Evolutionary conservation across 2,797 vertebrate genomes (phyloP), one percentile per base, ranked within the genome.

Genomic region (Morelia viridis): DNA sequence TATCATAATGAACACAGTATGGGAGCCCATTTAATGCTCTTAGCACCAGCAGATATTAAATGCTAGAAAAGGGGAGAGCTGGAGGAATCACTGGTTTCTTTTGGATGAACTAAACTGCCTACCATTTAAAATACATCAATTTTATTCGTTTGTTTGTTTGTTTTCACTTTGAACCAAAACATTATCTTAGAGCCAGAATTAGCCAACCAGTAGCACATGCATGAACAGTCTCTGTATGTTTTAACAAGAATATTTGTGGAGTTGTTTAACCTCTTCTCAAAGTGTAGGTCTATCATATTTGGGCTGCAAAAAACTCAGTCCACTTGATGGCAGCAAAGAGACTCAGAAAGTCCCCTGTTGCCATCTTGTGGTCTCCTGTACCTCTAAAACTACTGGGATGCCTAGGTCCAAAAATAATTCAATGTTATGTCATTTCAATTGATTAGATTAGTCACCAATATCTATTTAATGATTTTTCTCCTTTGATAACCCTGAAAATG

Each of bases 1-100:
- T 90, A 90, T 92, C 89, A 90, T 92, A 92, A 92, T 92, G 92
- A 92, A 90, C 92, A 92, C 92, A 90, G 85, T 90, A 92, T 92
- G 92, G 89, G 83, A 90, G 89, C 89, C 89, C 60, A 90, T 92
- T 90, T 90, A 92, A 92, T 64, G 85, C 71, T 88, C 89, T 65
- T 71, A 90, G 58, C 9, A 46, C 46, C 89, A 92, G 92, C 89
- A 90, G 92, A 80, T 87, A 89, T 83, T 90, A 90, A 83, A 89
- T 8, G n/a, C 56, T 90, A 46, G 57, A 90, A 83, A 68, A 87
- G 83, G 71, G 76, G 64, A 31, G 17, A 87, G 60, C 58, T 58
- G 61, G 68, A 90, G 68, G 64, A 92, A 87, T 92, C 65, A 11
- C 84, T 10, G 15, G 2, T 11, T 64, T 83, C 35, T 62, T 58